Conservation (phyloP, 2,113 vertebrate genomes). For the Archilochus colubris region DNA sequence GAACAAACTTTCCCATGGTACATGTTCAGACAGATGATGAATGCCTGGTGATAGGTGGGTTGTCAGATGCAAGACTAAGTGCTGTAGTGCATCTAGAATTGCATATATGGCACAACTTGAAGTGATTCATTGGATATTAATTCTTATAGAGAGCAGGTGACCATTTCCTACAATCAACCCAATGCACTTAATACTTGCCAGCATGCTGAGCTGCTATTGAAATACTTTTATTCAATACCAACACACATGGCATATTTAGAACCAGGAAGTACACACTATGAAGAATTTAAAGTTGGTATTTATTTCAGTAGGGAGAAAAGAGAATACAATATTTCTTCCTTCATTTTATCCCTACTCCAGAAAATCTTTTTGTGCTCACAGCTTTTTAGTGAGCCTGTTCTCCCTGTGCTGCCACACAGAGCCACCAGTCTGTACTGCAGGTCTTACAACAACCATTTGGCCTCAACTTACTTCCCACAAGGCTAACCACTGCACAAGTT, state of each 20-base stretch:
- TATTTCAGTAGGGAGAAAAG: neutral
- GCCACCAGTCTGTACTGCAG: neutral
- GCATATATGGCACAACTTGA: slow-evolving; percentile 14
- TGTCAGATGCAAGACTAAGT: slow-evolving; percentile 31
- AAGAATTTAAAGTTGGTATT: neutral
- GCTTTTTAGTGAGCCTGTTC: neutral
- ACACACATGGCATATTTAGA: neutral
- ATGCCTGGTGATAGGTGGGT: neutral
- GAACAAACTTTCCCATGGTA: neutral
- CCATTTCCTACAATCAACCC: neutral
- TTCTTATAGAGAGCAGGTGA: neutral
- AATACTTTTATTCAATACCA: neutral
- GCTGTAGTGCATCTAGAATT: neutral
- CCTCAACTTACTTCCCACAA: neutral
- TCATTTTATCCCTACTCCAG: neutral
- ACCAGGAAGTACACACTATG: neutral
- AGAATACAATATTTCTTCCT: neutral
- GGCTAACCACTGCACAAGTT: neutral
- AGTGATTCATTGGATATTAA: slow-evolving; percentile 40
- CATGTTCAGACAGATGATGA: neutral
- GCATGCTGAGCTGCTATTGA: neutral
- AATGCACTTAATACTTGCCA: neutral
- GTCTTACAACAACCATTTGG: neutral
- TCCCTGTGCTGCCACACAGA: neutral
- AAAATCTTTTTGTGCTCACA: neutral